Conservation (phyloP, 2,888 invertebrate genomes). For the Eupeodes latifasciatus region DNA sequence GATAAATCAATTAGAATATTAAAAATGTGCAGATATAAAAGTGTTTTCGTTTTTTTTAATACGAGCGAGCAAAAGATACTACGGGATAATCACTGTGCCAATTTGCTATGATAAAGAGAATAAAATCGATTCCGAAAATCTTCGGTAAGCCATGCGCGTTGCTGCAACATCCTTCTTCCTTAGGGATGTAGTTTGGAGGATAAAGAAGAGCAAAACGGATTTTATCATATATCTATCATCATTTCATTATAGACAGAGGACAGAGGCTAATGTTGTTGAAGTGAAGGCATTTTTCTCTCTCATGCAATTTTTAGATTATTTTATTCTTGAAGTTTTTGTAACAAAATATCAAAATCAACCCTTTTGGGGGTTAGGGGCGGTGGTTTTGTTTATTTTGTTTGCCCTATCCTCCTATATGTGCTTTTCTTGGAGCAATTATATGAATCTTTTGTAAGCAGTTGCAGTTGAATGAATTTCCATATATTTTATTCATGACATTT, state of each 20-base stretch:
- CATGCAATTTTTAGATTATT: slow-evolving; percentile 34
- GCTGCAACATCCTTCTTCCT: slow-evolving; percentile 58
- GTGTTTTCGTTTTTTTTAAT: slow-evolving; percentile 51
- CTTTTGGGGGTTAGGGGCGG: background rate
- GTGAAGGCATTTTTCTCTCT: slow-evolving; percentile 21
- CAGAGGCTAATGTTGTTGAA: background rate
- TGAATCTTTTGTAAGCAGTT: background rate
- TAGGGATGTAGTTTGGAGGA: slow-evolving; percentile 71
- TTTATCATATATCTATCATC: slow-evolving; percentile 33
- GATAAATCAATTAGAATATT: slow-evolving; percentile 29
- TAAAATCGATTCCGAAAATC: slow-evolving; percentile 73
- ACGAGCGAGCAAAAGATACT: slow-evolving; percentile 59
- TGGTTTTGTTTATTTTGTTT: slow-evolving; percentile 52
- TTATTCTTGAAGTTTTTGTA: slow-evolving; percentile 7
- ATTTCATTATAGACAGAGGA: background rate
- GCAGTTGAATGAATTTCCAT: background rate
- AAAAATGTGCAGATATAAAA: slow-evolving; percentile 40
- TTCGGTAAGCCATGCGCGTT: slow-evolving; percentile 72
- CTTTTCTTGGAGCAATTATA: background rate
- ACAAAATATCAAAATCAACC: background rate
- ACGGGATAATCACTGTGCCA: slow-evolving; percentile 73
- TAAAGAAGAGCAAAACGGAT: slow-evolving; percentile 59
- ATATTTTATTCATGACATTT: background rate
- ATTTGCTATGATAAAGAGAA: slow-evolving; percentile 72
- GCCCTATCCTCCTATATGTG: background rate